A percentile compares a stretch with the other conserved stretches of the same genome.
These are phyloP conservation scores for Lepidothrix coronata DNA, from an alignment of 2,113 vertebrate genomes.

Conservation along the genomic window DNA sequence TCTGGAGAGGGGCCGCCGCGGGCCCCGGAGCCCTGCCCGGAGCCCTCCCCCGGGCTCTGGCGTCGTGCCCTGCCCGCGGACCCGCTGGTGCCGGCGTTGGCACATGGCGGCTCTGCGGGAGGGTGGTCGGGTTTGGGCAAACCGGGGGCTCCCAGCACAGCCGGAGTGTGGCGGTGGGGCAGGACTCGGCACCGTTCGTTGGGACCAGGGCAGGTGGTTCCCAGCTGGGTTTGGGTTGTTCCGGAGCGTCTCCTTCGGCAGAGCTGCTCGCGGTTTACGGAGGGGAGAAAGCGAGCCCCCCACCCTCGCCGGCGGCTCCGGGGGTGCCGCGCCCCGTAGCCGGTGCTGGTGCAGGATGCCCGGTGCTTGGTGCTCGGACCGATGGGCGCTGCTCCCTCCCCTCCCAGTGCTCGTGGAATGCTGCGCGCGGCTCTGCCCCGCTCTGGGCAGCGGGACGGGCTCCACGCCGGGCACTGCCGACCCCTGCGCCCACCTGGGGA, in stretches of 20 bases:
- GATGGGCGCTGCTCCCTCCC: not conserved
- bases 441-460: not conserved
- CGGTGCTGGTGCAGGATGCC: rapidly evolving
- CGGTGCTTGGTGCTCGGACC: rapidly evolving
- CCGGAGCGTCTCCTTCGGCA: not conserved
- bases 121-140: not conserved
- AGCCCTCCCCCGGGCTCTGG: not conserved
- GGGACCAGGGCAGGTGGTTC: not conserved
- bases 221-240: not conserved
- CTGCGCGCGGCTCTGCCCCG: not conserved
- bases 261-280: rapidly evolving
- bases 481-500: not conserved
- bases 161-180: not conserved
- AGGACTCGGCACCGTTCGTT: rapidly evolving
- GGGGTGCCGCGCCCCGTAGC: not conserved
- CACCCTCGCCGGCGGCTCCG: rapidly evolving
- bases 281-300: too few species aligned
- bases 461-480: not conserved
- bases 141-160: rapidly evolving
- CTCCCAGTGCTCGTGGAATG: not conserved
- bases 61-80: not conserved
- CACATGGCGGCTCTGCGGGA: not conserved
- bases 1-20: rapidly evolving
- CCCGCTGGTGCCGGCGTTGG: rapidly evolving
- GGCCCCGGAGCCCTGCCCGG: not conserved